Percentiles rank a stretch among this genome's conserved stretches.
Conservation (phyloP, 2,113 vertebrate species). For the Pangasianodon gigas region DNA sequence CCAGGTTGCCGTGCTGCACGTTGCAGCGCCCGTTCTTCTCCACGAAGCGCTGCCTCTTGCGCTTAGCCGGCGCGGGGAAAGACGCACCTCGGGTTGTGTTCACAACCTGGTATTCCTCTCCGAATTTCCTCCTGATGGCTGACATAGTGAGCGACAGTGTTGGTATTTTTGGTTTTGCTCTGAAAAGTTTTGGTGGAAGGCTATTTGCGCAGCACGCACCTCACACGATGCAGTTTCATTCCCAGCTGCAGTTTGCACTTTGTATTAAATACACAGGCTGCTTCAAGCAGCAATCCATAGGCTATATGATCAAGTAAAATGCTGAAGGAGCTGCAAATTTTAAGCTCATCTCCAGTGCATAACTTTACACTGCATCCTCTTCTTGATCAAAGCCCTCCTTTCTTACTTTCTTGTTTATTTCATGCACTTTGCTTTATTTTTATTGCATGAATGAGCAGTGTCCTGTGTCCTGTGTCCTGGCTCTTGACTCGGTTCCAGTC, state of each 20-base stretch:
- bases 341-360: background rate
- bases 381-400: background rate
- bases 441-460: background rate
- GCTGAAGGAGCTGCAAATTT: background rate
- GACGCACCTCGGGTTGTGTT: slow-evolving; percentile 65
- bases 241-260: background rate
- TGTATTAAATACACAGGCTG: background rate
- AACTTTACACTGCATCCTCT: slow-evolving; percentile 13
- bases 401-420: background rate
- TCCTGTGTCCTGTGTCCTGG: background rate
- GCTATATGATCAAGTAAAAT: background rate
- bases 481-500: background rate
- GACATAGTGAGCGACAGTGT: slow-evolving; percentile 67
- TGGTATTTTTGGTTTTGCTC: background rate
- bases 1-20: slow-evolving; percentile 86
- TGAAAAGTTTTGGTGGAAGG: slow-evolving; percentile 1
- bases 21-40: slow-evolving; percentile 90
- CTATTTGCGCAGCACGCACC: background rate
- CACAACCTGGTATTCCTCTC: slow-evolving; percentile 83
- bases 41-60: slow-evolving; percentile 85
- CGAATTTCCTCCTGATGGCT: slow-evolving; percentile 79
- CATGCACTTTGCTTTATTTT: background rate
- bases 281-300: background rate
- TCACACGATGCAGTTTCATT: background rate
- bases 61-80: slow-evolving; percentile 73